Evolutionary conservation across 2,888 invertebrate genomes (phyloP).

Genomic region (Argyresthia goedartella): DNA sequence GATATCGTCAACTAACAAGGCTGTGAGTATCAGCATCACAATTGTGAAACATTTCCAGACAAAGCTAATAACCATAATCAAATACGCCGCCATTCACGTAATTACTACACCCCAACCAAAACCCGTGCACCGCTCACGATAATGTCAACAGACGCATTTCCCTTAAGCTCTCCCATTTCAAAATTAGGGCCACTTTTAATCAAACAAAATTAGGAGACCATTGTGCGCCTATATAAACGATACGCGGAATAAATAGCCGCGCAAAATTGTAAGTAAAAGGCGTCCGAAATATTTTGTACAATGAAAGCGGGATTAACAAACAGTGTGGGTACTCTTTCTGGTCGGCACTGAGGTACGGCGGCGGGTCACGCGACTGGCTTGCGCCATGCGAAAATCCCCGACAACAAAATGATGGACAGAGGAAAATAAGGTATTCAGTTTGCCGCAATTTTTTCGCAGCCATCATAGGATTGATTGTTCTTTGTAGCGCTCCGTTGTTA

Average conservation of each 20-base stretch:
- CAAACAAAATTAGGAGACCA: constrained; percentile 3
- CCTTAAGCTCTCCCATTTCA: neutral
- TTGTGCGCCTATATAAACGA: constrained; percentile 2
- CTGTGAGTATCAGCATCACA: too few species aligned
- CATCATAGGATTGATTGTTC: neutral
- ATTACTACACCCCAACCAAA: too few species aligned
- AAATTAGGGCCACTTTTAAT: neutral
- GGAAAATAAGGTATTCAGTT: constrained; percentile 3
- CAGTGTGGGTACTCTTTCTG: constrained; percentile 51
- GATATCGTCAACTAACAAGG: too few species aligned
- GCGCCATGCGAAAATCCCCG: constrained; percentile 6
- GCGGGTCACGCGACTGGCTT: constrained; percentile 44
- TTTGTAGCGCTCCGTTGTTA: neutral
- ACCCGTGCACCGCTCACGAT: too few species aligned
- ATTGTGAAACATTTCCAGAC: too few species aligned
- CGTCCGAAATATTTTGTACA: constrained; percentile 40
- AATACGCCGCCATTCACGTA: too few species aligned
- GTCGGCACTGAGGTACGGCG: constrained; percentile 38
- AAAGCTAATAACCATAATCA: neutral
- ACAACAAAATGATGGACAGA: neutral
- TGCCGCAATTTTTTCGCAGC: neutral
- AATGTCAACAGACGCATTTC: too few species aligned
- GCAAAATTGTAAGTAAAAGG: constrained; percentile 5
- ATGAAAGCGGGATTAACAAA: constrained; percentile 57
- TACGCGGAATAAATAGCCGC: constrained; percentile 2